phyloP scores from a whole-genome alignment of 2,888 invertebrate genomes.

The Abrostola triplasia region DNA sequence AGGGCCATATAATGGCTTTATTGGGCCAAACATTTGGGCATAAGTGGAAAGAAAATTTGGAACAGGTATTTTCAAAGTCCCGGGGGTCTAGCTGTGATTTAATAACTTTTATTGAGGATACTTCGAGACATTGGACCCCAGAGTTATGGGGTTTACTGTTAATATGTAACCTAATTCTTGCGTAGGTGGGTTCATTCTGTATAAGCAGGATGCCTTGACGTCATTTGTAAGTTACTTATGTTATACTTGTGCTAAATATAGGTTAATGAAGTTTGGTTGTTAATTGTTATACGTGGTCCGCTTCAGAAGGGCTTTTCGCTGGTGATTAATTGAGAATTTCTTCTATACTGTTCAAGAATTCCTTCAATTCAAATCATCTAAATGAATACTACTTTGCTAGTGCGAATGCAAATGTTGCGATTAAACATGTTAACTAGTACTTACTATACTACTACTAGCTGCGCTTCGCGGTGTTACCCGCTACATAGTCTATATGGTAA shows the following conservation, averaged over 20 bases:
- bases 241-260: neutral
- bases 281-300: too few relatives aligned
- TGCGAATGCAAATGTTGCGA: too few relatives aligned
- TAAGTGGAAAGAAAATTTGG: slow-evolving; percentile 36
- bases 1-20: slow-evolving; percentile 14
- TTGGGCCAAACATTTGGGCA: slow-evolving; percentile 6
- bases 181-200: slow-evolving; percentile 12
- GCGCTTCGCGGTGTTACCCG: too few relatives aligned
- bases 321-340: too few relatives aligned
- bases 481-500: too few relatives aligned
- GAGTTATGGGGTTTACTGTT: slow-evolving; percentile 21
- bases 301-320: too few relatives aligned
- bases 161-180: slow-evolving; percentile 6
- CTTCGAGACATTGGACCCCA: slow-evolving; percentile 42
- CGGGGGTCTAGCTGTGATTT: slow-evolving; percentile 32
- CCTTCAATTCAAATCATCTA: too few relatives aligned
- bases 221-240: neutral
- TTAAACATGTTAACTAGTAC: too few relatives aligned
- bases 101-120: slow-evolving; percentile 30
- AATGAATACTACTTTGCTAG: too few relatives aligned
- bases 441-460: too few relatives aligned
- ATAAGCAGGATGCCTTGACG: slow-evolving; percentile 11
- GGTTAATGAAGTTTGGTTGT: neutral
- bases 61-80: slow-evolving; percentile 19
- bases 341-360: too few relatives aligned